Conservation (phyloP, 2,888 invertebrate genomes). For the Plagiodera versicolora region DNA sequence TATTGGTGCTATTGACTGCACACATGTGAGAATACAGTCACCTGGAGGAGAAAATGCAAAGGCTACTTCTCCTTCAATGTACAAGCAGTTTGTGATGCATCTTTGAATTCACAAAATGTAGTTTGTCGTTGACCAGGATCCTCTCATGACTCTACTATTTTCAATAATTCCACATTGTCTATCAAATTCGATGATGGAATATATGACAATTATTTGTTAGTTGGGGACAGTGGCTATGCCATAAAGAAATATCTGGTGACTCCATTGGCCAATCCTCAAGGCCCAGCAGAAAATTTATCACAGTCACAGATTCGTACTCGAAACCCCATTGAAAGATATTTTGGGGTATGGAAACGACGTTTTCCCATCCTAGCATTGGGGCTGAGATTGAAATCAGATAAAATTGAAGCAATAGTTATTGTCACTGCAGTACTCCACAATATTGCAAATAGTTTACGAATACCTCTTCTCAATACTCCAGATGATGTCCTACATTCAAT, state of each 20-base stretch:
- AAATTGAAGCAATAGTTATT: constrained; percentile 7
- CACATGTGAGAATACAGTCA: constrained; percentile 41
- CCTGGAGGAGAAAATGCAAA: constrained; percentile 38
- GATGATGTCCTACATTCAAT: background rate
- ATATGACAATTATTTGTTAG: constrained; percentile 24
- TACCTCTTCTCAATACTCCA: background rate
- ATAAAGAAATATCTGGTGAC: constrained; percentile 18
- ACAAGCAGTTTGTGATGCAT: constrained; percentile 35
- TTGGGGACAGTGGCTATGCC: constrained; percentile 39
- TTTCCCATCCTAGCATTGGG: constrained; percentile 40
- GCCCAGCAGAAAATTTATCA: background rate
- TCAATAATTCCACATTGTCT: constrained; percentile 37
- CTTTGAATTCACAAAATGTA: constrained; percentile 33
- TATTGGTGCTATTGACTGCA: constrained; percentile 40
- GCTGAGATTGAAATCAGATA: constrained; percentile 23
- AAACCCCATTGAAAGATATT: constrained; percentile 35
- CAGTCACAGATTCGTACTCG: constrained; percentile 22
- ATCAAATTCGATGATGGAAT: constrained; percentile 30
- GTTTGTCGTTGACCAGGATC: constrained; percentile 41
- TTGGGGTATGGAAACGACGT: constrained; percentile 37
- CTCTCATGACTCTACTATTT: constrained; percentile 37
- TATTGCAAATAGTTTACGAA: background rate
- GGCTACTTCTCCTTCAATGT: constrained; percentile 39
- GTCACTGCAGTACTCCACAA: constrained; percentile 1
- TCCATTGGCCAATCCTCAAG: background rate